Evolutionary conservation across 1,140 invertebrate genomes (phyloP).

Genomic region (Heliconius hewitsoni): DNA sequence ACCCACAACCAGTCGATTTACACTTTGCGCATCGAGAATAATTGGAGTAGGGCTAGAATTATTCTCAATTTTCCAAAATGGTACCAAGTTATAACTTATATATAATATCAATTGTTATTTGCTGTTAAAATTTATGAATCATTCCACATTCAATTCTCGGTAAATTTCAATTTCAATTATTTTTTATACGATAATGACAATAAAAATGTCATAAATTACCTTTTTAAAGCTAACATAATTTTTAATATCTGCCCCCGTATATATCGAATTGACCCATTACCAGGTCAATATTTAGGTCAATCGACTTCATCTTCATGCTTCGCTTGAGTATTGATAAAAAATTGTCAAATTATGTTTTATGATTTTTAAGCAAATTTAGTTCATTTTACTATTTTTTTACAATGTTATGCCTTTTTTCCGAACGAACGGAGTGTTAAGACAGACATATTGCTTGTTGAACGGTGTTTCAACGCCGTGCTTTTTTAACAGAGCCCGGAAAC

Average conservation of each 20-base stretch:
- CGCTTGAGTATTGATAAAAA: neutral
- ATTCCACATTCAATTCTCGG: conserved; percentile 24
- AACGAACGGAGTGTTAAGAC: too few species aligned
- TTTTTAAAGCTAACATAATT: conserved; percentile 32
- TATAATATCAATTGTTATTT: neutral
- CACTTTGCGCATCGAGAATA: too few species aligned
- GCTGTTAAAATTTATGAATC: conserved; percentile 19
- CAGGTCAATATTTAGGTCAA: conserved; percentile 41
- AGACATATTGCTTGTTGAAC: too few species aligned
- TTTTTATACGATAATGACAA: conserved; percentile 24
- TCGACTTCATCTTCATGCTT: conserved; percentile 22
- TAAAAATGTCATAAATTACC: conserved; percentile 36
- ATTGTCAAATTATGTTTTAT: neutral
- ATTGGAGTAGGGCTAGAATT: too few species aligned
- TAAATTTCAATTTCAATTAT: conserved; percentile 39
- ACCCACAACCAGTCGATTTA: too few species aligned
- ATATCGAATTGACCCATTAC: conserved; percentile 37
- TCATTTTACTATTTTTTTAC: neutral
- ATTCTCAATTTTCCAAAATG: too few species aligned
- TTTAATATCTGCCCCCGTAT: conserved; percentile 31
- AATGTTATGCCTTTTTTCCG: too few species aligned
- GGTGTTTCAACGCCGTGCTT: too few species aligned
- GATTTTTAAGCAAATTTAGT: neutral
- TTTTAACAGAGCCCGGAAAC: too few species aligned
- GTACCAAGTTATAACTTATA: neutral